A percentile compares a stretch with the other conserved stretches of the same genome.
These are phyloP conservation scores for Phytoseiulus persimilis DNA, from an alignment of 2,888 invertebrate genomes.

Conservation along the genomic window DNA sequence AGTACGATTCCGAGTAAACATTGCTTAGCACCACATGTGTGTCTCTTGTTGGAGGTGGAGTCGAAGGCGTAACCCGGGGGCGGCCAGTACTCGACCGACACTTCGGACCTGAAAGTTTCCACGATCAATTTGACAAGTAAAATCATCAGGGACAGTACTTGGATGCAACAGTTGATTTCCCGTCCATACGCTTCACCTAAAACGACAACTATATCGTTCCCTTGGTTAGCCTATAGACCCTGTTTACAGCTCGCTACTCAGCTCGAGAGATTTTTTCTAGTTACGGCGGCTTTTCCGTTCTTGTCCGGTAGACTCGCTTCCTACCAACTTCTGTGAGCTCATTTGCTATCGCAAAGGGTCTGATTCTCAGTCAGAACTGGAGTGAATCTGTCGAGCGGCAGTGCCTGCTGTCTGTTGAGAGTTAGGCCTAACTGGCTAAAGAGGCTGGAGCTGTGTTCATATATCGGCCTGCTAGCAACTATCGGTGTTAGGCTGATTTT, in stretches of 20 bases:
- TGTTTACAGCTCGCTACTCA: background rate
- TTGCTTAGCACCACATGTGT: background rate
- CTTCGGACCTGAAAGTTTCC: constrained; percentile 5
- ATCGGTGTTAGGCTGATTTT: too few species aligned
- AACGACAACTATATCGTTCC: background rate
- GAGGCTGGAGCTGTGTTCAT: background rate
- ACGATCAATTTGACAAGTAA: background rate
- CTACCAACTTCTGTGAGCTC: too few species aligned
- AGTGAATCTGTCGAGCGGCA: background rate
- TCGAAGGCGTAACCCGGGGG: constrained; percentile 5
- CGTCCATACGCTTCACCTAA: background rate
- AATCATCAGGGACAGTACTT: background rate
- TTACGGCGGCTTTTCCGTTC: too few species aligned
- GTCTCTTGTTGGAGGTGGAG: constrained; percentile 5
- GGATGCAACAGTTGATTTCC: background rate
- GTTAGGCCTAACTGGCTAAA: background rate
- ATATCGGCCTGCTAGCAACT: background rate
- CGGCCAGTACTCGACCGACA: constrained; percentile 5
- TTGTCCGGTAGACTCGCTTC: too few species aligned
- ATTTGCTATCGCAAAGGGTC: too few species aligned
- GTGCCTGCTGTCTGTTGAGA: background rate
- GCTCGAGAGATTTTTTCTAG: background rate
- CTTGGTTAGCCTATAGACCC: background rate
- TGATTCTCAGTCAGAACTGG: background rate
- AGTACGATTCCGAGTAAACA: background rate